Evolutionary conservation across 2,888 invertebrate genomes (phyloP).

Genomic region (Philopedon plagiatum): DNA sequence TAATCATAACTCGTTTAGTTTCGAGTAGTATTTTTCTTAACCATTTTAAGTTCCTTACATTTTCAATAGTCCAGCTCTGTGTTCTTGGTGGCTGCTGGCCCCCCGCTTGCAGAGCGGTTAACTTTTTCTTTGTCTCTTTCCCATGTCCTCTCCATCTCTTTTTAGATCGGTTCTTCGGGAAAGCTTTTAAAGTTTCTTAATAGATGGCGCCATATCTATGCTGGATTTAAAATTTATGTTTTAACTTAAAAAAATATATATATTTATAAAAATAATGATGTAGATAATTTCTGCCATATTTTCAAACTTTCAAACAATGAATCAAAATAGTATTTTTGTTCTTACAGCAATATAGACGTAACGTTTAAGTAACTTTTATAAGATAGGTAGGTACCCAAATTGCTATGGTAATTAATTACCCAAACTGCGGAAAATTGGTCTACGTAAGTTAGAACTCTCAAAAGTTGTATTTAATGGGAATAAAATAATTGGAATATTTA

Average conservation of each 20-base stretch:
- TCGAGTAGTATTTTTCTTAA: too few species aligned
- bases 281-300: too few species aligned
- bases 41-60: too few species aligned
- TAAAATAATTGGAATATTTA: too few species aligned
- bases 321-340: too few species aligned
- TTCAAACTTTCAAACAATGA: too few species aligned
- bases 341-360: too few species aligned
- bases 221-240: not conserved
- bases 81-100: not conserved
- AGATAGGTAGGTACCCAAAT: not conserved
- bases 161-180: not conserved
- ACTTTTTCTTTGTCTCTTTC: not conserved
- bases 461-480: too few species aligned
- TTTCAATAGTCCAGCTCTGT: not conserved
- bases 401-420: too few species aligned
- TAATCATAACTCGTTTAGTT: too few species aligned
- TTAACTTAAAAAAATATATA: not conserved
- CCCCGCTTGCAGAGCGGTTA: not conserved
- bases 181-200: not conserved
- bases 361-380: not conserved
- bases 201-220: slow-evolving; percentile 18
- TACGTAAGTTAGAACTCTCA: too few species aligned
- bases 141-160: slow-evolving; percentile 1
- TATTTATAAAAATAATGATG: not conserved
- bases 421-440: too few species aligned